Percentiles rank a stretch among this genome's conserved stretches.
These are phyloP conservation scores for Andrena fulva DNA, from an alignment of 2,888 invertebrate species.

Conservation along the genomic window DNA sequence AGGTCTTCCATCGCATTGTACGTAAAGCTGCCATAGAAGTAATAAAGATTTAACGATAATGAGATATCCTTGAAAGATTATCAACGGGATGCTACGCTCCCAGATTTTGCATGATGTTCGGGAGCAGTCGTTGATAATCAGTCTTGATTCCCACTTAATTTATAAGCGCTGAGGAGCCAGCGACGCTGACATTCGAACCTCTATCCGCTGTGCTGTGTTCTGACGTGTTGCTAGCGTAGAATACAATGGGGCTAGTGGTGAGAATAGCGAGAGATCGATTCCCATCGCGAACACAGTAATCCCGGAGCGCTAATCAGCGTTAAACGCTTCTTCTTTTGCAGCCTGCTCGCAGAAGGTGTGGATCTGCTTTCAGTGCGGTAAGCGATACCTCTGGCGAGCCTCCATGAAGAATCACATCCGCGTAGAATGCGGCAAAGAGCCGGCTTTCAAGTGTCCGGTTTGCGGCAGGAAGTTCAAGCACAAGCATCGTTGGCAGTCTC, in stretches of 20 bases:
- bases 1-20: conserved; percentile 47
- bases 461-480: conserved; percentile 80
- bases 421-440: conserved; percentile 82
- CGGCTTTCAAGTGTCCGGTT: conserved; percentile 79
- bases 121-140: background rate
- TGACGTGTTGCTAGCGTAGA: background rate
- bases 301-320: conserved; percentile 13
- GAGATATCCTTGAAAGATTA: background rate
- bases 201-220: background rate
- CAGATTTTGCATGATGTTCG: background rate
- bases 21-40: conserved; percentile 7
- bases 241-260: background rate
- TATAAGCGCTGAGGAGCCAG: background rate
- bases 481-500: conserved; percentile 78
- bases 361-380: conserved; percentile 78
- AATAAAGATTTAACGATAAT: conserved; percentile 58
- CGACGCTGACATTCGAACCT: background rate
- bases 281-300: background rate
- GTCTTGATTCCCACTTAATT: background rate
- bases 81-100: background rate
- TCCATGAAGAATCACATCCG: conserved; percentile 80
- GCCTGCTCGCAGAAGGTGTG: conserved; percentile 68
- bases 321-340: conserved; percentile 70
- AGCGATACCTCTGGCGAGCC: conserved; percentile 79
- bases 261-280: background rate